Percentiles rank a stretch among this genome's conserved stretches.
Conservation (phyloP, 2,888 invertebrate species). For the Xestia rhomboidea region DNA sequence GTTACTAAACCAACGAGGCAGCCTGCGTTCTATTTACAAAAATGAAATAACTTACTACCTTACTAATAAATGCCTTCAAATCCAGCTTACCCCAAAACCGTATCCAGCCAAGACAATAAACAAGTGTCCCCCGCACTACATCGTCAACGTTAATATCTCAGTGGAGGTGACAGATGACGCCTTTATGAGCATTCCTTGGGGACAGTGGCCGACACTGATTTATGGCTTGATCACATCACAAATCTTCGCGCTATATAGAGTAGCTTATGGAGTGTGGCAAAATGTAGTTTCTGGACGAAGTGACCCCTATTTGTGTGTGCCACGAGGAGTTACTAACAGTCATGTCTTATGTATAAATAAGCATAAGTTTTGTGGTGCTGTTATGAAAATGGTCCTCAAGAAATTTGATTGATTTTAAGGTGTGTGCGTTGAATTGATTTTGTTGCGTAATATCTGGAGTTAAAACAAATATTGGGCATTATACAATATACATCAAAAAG, state of each 20-base stretch:
- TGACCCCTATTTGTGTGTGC: conserved; percentile 33
- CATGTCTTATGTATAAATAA: background rate
- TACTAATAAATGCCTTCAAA: conserved; percentile 17
- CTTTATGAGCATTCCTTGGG: conserved; percentile 71
- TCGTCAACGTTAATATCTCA: conserved; percentile 65
- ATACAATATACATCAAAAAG: too few relatives aligned
- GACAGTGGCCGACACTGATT: conserved; percentile 66
- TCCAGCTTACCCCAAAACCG: conserved; percentile 20
- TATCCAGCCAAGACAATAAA: conserved; percentile 42
- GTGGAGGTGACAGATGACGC: conserved; percentile 65
- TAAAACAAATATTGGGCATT: too few relatives aligned
- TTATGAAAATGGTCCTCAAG: background rate
- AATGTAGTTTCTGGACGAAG: conserved; percentile 47
- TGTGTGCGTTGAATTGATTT: too few relatives aligned
- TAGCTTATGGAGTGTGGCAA: conserved; percentile 57
- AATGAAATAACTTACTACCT: background rate
- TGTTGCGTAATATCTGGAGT: too few relatives aligned
- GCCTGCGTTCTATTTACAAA: background rate
- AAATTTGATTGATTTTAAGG: background rate
- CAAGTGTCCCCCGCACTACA: conserved; percentile 45
- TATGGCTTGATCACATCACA: conserved; percentile 69
- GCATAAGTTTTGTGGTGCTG: background rate
- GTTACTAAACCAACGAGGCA: too few relatives aligned
- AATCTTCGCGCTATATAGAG: conserved; percentile 61
- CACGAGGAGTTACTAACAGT: background rate